Conservation (phyloP, 2,797 vertebrate species). For the Chromis chromis region DNA sequence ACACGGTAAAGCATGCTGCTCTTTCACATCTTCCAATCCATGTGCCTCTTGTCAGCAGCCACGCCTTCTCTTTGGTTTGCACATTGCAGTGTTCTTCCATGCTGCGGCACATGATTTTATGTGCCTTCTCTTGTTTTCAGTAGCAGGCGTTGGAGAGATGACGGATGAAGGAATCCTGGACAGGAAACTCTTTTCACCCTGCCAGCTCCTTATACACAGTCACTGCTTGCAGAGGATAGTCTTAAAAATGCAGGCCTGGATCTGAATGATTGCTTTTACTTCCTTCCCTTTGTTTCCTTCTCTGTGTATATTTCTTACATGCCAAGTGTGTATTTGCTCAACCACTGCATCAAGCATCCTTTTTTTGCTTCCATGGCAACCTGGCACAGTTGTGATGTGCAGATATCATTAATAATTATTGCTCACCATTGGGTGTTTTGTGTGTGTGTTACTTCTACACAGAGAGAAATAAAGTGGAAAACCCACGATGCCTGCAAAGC, state of each 20-base stretch:
- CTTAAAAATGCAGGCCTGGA: constrained; percentile 31
- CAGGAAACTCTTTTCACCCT: constrained; percentile 37
- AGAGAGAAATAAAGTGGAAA: constrained; percentile 4
- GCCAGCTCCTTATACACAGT: constrained; percentile 47
- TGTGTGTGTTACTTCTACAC: background rate
- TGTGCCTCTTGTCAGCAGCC: constrained; percentile 33
- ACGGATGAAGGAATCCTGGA: constrained; percentile 36
- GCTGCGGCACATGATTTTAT: constrained; percentile 38
- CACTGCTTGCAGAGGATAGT: constrained; percentile 32
- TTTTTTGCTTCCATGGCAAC: constrained; percentile 71
- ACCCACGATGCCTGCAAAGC: background rate
- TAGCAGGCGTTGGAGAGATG: constrained; percentile 17
- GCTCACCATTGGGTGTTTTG: constrained; percentile 28
- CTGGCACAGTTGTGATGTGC: constrained; percentile 37
- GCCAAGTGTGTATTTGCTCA: constrained; percentile 34
- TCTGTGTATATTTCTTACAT: constrained; percentile 22
- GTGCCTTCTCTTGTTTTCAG: constrained; percentile 33
- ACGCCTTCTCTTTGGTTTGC: constrained; percentile 49
- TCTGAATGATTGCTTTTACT: constrained; percentile 5
- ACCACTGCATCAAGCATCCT: constrained; percentile 15
- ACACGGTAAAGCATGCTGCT: constrained; percentile 8
- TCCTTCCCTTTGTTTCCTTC: constrained; percentile 9
- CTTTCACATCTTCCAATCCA: constrained; percentile 34
- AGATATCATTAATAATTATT: constrained; percentile 43
- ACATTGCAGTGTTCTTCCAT: constrained; percentile 41